These are phyloP conservation scores for Platycnemis pennipes DNA, from an alignment of 2,888 invertebrate genomes.

Conservation along the genomic window DNA sequence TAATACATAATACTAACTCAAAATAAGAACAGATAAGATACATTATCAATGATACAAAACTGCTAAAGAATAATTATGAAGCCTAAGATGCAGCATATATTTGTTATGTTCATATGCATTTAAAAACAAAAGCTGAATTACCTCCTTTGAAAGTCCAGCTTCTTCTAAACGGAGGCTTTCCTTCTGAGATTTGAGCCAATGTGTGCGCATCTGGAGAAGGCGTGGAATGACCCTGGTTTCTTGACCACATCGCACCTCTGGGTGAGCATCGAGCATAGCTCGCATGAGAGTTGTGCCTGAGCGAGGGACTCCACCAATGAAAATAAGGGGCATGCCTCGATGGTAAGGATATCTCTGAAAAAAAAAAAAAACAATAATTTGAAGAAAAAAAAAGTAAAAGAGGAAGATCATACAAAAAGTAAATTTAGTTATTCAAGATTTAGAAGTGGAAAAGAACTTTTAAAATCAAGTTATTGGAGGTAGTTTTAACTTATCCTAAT, in stretches of 20 bases:
- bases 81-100: not conserved
- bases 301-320: slow-evolving; percentile 98
- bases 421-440: no score
- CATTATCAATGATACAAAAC: no score
- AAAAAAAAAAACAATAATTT: not conserved
- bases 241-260: slow-evolving; percentile 97
- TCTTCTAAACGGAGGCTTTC: slow-evolving; percentile 94
- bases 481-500: no score
- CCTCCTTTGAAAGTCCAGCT: slow-evolving; percentile 95
- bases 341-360: slow-evolving; percentile 87
- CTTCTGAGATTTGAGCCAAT: slow-evolving; percentile 97
- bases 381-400: not conserved
- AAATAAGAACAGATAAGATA: no score
- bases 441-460: no score
- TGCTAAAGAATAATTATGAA: not conserved
- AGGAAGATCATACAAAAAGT: no score
- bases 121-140: slow-evolving; percentile 75
- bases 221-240: slow-evolving; percentile 98
- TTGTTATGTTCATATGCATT: not conserved
- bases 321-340: slow-evolving; percentile 95
- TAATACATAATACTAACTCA: no score
- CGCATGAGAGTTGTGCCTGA: slow-evolving; percentile 98
- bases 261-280: slow-evolving; percentile 99
- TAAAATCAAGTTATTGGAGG: no score
- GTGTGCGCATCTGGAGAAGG: slow-evolving; percentile 95